A percentile compares a stretch with the other conserved stretches of the same genome.
These are phyloP conservation scores for Euura saliciscinereae DNA, from an alignment of 1,140 invertebrate species.

Conservation along the genomic window DNA sequence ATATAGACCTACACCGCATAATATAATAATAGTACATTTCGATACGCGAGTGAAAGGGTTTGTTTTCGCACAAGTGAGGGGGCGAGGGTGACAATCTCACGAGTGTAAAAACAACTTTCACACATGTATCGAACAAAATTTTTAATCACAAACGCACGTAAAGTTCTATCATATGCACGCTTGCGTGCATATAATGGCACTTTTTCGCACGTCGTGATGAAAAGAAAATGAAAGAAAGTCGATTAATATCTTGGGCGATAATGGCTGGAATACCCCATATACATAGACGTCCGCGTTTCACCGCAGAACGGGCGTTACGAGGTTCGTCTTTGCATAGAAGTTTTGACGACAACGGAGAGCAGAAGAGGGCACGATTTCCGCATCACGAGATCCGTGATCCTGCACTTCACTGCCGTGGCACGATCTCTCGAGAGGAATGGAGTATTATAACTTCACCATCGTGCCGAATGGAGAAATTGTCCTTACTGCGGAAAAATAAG, in stretches of 20 bases:
- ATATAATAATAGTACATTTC: too few species aligned
- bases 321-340: too few species aligned
- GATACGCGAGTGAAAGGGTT: too few species aligned
- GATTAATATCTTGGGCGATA: too few species aligned
- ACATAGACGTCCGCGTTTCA: neutral
- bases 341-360: neutral
- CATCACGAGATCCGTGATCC: conserved; percentile 43
- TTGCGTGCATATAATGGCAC: neutral
- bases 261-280: neutral
- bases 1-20: too few species aligned
- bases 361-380: conserved; percentile 34
- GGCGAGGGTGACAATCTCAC: too few species aligned
- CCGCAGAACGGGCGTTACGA: neutral
- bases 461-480: neutral
- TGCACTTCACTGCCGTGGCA: conserved; percentile 32
- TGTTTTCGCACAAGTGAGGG: too few species aligned
- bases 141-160: too few species aligned
- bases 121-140: too few species aligned
- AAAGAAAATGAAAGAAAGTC: too few species aligned
- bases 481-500: neutral
- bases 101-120: too few species aligned
- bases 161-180: neutral
- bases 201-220: too few species aligned
- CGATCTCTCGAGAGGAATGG: conserved; percentile 1
- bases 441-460: neutral